Evolutionary conservation across 2,113 vertebrate genomes (phyloP), one percentile per base, ranked within the genome.

Genomic region (Cheirogaleus medius): DNA sequence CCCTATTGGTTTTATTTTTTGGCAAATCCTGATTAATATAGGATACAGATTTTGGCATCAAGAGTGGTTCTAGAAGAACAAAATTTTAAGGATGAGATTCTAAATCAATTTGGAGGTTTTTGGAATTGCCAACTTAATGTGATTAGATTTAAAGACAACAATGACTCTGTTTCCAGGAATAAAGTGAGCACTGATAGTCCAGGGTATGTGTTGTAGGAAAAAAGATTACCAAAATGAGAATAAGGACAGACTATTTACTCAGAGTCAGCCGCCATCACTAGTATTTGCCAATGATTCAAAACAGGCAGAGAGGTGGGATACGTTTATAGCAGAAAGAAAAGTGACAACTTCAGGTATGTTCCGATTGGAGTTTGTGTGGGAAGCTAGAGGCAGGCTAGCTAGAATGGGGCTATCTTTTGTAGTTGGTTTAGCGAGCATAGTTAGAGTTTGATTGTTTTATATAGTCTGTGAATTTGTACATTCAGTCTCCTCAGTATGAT

Each of bases 361-460:
- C 18, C 73, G 29, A 66, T 14, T 29, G 56, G 54, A 34, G 17
- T 15, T 4, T 66, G 23, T 18, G 2, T 11, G 18, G 54, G 15
- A 78, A 83, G 52, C 11, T n/a, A 32, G 52, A 77, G 44, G 37
- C 1, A 3, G 47, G 18, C 32, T 66, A 23, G 13, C 1, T 56
- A 18, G 20, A 73, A 77, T 3, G 0, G 2, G 8, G 5, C 1
- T 6, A 23, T 73, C 42, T 23, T 42, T 1, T 32, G 1, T n/a
- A 8, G 27, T 77, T 85, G 47, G 8, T 63, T 58, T 83, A 64
- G 17, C 44, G 32, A 23, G 3, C 25, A 9, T 32, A 39, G 34
- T 82, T 49, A 74, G 81, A n/a, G 2, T 80, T 87, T 7, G 64
- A 0, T 84, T 47, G 52, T 13, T 15, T 56, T 77, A 5, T 8